A percentile compares a stretch with the other conserved stretches of the same genome.
Conservation (phyloP, 1,140 invertebrate genomes). For the Drosophila eugracilis region DNA sequence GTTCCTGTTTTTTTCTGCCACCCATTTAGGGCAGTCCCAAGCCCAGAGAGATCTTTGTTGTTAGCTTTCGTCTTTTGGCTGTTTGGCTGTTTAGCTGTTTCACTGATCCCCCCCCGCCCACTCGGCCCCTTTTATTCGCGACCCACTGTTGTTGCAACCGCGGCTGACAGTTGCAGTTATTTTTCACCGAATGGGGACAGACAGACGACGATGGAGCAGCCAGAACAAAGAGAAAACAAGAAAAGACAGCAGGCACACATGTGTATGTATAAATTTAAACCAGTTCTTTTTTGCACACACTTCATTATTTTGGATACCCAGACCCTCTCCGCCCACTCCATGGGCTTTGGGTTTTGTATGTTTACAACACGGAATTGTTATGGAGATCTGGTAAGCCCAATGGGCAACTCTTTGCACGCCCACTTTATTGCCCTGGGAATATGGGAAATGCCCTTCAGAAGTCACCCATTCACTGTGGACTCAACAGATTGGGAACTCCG, state of each 20-base stretch:
- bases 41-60: slow-evolving; percentile 11
- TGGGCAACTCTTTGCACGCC: neutral
- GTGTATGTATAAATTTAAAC: slow-evolving; percentile 57
- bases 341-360: neutral
- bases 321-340: neutral
- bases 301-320: slow-evolving; percentile 67
- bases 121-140: neutral
- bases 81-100: too few relatives aligned
- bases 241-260: slow-evolving; percentile 54
- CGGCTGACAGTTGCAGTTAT: slow-evolving; percentile 80
- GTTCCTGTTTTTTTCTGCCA: slow-evolving; percentile 8
- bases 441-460: slow-evolving; percentile 1
- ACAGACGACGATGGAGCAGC: slow-evolving; percentile 31
- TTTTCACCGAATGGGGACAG: slow-evolving; percentile 78
- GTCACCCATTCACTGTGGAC: slow-evolving; percentile 13
- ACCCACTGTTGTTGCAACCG: slow-evolving; percentile 38
- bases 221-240: slow-evolving; percentile 82
- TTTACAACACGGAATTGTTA: slow-evolving; percentile 38
- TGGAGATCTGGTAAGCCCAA: slow-evolving; percentile 9
- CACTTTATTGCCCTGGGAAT: slow-evolving; percentile 25
- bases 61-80: neutral
- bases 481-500: slow-evolving; percentile 18
- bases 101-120: neutral
- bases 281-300: slow-evolving; percentile 79
- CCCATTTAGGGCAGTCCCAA: slow-evolving; percentile 36